Base-by-base conservation (phyloP, 1,140 invertebrate species). In the Araneus ventricosus region DNA sequence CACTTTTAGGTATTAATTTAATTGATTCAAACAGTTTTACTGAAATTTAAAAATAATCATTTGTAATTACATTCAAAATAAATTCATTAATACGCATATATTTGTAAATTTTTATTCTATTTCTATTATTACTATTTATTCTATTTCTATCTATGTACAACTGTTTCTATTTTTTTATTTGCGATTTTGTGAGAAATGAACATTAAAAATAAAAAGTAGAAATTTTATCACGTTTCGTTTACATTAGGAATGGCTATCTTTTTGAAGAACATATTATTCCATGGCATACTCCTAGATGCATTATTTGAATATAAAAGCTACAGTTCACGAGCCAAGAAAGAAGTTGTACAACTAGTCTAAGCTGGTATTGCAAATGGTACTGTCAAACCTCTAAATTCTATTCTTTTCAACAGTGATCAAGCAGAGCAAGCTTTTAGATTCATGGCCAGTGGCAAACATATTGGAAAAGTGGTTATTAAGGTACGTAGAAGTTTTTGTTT, bases 401-500 rank as follows among this genome's bases (percentile, higher is more conserved):
- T 97, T 2, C 97, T 98, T 0, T 99, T 98, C 95, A 96, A 96
- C 30, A 97, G 97, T 94, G 96, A 97, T 93, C 97, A 99, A 95
- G 96, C 98, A n/a, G 98, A 99, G 95, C 97, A 98, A 95, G 98
- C 98, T 4, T 99, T 99, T 96, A 96, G 97, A 94, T 99, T 97
- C 95, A 99, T 99, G 98, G 98, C 98, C n/a, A 97, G 98, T 2
- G 99, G 99, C 61, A 99, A 98, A 96, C 99, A 99, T 95, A 99
- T 99, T 93, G 99, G 99, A 94, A 99, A 99, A 96, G 98, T 99
- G 22, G 95, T 99, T 17, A 95, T 99, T 79, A 97, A 99, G 95
- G 97, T 99, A 70, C 96, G 39, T 97, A 34, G 20, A 0, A 79
- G 14, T 95, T 91, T 94, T 34, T 80, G 52, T 37, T 85, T 8